These are phyloP conservation scores for Peromyscus californicus DNA, from an alignment of 2,113 vertebrate genomes.

Conservation along the genomic window DNA sequence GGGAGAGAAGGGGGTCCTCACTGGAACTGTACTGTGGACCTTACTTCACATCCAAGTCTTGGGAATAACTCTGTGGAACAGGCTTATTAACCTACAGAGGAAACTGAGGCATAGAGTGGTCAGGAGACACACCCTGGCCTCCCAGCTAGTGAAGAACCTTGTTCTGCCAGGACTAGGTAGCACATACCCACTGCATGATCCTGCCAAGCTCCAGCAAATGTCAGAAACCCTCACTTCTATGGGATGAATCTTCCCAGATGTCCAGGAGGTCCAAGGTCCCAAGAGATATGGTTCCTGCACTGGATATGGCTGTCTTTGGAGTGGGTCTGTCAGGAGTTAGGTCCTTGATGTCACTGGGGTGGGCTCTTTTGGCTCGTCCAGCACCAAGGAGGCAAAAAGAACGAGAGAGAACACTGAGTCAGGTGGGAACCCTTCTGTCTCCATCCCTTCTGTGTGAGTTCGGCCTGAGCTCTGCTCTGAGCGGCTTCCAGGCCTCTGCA, in stretches of 20 bases:
- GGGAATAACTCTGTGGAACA: neutral
- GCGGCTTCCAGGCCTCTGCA: neutral
- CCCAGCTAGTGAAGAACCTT: neutral
- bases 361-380: neutral
- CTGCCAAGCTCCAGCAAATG: neutral
- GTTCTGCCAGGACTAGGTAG: neutral
- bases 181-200: accelerated
- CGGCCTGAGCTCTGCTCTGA: neutral
- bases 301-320: neutral
- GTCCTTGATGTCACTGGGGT: neutral
- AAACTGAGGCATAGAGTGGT: slow-evolving; percentile 13
- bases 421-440: neutral
- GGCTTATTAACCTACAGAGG: neutral
- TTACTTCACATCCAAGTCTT: accelerated
- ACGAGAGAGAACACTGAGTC: neutral
- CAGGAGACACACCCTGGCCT: neutral
- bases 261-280: neutral
- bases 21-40: neutral
- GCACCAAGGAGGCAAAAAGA: neutral
- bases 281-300: neutral
- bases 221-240: neutral
- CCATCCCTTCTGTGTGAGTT: accelerated
- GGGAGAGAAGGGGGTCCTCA: neutral
- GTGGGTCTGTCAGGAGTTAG: neutral
- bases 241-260: accelerated